These are phyloP conservation scores for Alosa alosa DNA, from an alignment of 2,113 vertebrate species.

Conservation along the genomic window DNA sequence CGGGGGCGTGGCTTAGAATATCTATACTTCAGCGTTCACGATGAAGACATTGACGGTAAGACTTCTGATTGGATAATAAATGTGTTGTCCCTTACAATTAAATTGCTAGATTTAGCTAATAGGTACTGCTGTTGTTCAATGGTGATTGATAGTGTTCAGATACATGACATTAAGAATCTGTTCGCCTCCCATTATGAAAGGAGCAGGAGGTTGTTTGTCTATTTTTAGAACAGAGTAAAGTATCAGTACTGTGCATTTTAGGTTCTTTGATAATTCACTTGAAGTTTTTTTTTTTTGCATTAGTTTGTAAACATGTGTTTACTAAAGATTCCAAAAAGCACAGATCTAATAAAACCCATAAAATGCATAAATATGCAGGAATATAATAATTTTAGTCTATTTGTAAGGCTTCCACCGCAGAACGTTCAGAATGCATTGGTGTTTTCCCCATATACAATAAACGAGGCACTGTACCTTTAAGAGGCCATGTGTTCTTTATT, in stretches of 20 bases:
- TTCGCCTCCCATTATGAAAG: neutral
- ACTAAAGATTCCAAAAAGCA: no score
- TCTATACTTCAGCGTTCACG: constrained; percentile 93
- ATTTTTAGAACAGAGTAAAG: no score
- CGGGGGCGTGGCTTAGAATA: constrained; percentile 98
- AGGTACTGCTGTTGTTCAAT: neutral
- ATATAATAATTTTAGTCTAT: no score
- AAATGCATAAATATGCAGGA: no score
- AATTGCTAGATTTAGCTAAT: neutral
- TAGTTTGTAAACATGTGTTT: no score
- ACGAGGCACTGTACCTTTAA: neutral
- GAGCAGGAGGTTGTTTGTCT: neutral
- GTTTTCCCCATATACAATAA: neutral
- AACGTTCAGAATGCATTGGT: neutral
- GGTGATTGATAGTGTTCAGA: neutral
- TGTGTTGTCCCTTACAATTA: neutral
- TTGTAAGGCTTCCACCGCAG: neutral
- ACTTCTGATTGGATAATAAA: neutral
- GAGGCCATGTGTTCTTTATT: neutral
- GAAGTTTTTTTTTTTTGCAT: no score
- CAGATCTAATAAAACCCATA: no score
- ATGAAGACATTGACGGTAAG: constrained; percentile 96
- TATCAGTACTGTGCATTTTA: no score
- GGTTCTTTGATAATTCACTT: no score
- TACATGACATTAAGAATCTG: neutral